Base-by-base conservation (phyloP, 2,797 vertebrate genomes). In the Mallotus villosus region DNA sequence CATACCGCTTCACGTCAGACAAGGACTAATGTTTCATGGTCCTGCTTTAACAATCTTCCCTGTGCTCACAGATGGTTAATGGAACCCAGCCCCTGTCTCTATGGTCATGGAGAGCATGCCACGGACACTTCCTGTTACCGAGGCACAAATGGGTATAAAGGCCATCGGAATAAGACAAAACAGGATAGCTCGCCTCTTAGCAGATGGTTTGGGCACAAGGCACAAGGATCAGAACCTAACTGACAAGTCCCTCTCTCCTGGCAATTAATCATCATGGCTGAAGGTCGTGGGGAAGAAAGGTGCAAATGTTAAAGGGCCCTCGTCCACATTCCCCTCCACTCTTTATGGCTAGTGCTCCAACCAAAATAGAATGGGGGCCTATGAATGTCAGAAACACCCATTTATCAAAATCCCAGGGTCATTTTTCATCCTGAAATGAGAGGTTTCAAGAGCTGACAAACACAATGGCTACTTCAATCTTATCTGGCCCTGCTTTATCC, bases 341-440 rank as follows among this genome's bases (percentile, higher is more conserved):
- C 85, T 90, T 88, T 88, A 88, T 83, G 86, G 84, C 85, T 71
- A 66, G 84, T 86, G 79, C 85, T 85, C 83, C 89, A 92, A 89
- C 90, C 77, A 89, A 91, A 92, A 92, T 93, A 94, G 91, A 91
- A 90, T 85, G 82, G 88, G 86, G 82, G 88, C 87, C 89, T 87
- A 84, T 75, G 89, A 87, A 87, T 93, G 93, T 93, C 91, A 93
- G 85, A 90, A 90, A 86, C 76, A 81, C 88, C 89, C 94, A 94
- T 95, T 93, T 92, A 95, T 94, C 94, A 95, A 93, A 93, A 88
- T 90, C 92, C 85, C 74, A 69, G 81, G 77, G 82, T 81, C 90
- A 93, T 95, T 94, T 94, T 92, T 95, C 94, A 93, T 93, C 88
- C 90, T 91, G 89, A 93, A 93, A 92, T 86, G 92, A 94, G 90